phyloP scores from a whole-genome alignment of 2,113 vertebrate genomes.

The Peromyscus polionotus region DNA sequence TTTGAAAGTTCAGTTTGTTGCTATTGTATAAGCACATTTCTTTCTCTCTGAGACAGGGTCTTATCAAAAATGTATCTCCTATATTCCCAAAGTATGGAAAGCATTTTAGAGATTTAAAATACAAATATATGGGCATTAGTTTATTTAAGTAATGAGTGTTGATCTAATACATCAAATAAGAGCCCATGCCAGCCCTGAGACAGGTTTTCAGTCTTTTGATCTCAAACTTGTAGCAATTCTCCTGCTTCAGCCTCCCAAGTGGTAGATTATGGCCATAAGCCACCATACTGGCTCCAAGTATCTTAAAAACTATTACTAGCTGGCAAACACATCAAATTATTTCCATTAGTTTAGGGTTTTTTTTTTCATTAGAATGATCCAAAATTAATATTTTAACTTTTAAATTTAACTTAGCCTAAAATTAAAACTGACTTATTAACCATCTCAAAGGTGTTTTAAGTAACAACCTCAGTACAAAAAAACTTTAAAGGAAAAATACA shows the following conservation, averaged over 20 bases:
- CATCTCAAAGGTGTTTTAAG: slow-evolving; percentile 43
- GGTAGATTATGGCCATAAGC: not conserved
- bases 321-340: slow-evolving; percentile 36
- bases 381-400: slow-evolving; percentile 52
- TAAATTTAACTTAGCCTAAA: slow-evolving; percentile 57
- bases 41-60: not conserved
- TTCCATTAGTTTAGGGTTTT: not conserved
- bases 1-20: not conserved
- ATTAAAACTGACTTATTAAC: slow-evolving; percentile 39
- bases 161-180: not conserved
- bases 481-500: slow-evolving; percentile 60
- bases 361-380: not conserved
- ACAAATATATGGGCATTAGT: not conserved
- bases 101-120: slow-evolving; percentile 64
- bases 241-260: not conserved
- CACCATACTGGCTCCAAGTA: not conserved
- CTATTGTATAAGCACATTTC: not conserved
- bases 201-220: not conserved
- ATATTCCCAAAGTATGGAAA: not conserved
- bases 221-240: not conserved
- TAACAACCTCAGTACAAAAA: slow-evolving; percentile 16
- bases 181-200: not conserved
- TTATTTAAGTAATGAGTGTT: slow-evolving; percentile 48
- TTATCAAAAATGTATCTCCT: not conserved
- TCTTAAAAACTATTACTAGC: slow-evolving; percentile 29